A percentile compares a stretch with the other conserved stretches of the same genome.
These are phyloP conservation scores for Cyprinella venusta DNA, from an alignment of 2,797 vertebrate species.

Conservation along the genomic window DNA sequence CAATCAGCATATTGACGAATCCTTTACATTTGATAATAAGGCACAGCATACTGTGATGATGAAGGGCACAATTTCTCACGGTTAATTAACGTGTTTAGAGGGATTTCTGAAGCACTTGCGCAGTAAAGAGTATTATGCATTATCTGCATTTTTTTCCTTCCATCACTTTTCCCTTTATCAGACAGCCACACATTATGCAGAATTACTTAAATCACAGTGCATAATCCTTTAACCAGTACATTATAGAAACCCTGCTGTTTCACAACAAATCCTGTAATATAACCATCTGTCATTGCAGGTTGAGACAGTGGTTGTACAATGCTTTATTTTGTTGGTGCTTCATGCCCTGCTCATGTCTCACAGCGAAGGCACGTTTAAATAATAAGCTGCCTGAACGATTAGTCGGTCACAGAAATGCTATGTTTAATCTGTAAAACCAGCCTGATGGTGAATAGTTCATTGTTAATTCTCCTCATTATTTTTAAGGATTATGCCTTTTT, in stretches of 20 bases:
- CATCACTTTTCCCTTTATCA: neutral
- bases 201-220: constrained; percentile 15
- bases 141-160: neutral
- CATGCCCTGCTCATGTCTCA: constrained; percentile 23
- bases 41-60: neutral
- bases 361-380: constrained; percentile 12
- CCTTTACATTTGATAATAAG: neutral
- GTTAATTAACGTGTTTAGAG: neutral
- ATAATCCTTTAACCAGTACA: constrained; percentile 11
- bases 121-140: neutral
- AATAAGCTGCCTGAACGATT: constrained; percentile 41
- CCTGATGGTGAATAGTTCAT: constrained; percentile 33
- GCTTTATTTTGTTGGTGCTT: constrained; percentile 33
- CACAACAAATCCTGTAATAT: constrained; percentile 33
- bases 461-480: constrained; percentile 37
- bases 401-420: constrained; percentile 36
- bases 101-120: neutral
- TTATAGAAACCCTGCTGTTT: constrained; percentile 29
- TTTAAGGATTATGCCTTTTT: constrained; percentile 21
- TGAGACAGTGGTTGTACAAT: neutral
- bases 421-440: constrained; percentile 42
- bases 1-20: neutral
- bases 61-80: neutral
- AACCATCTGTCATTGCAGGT: constrained; percentile 8
- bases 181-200: constrained; percentile 24